Evolutionary conservation across 2,113 vertebrate genomes (phyloP).

Genomic region (Falco punctatus): DNA sequence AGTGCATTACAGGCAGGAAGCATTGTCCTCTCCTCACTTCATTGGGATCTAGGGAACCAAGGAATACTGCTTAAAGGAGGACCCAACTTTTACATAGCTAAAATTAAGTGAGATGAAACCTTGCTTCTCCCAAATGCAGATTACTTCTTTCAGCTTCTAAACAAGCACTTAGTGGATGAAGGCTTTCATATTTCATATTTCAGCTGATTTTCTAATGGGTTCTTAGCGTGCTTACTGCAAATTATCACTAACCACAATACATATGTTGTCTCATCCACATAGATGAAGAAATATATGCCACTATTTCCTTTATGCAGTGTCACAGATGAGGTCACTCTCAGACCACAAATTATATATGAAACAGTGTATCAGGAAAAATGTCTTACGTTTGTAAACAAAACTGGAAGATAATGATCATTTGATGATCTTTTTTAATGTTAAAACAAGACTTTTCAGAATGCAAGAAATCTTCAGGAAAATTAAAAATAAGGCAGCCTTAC

Average conservation of each 20-base stretch:
- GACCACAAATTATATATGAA: not conserved
- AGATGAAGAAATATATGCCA: not conserved
- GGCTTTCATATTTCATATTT: not conserved
- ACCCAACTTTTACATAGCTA: not conserved
- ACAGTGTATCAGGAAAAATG: not conserved
- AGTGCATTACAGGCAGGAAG: not conserved
- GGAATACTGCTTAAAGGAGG: fast-evolving
- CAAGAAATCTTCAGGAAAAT: not conserved
- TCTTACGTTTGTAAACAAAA: not conserved
- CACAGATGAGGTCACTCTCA: not conserved
- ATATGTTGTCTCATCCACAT: not conserved
- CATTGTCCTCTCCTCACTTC: not conserved
- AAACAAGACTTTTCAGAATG: not conserved
- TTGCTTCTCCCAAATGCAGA: not conserved
- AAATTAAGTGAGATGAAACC: not conserved
- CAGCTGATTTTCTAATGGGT: not conserved
- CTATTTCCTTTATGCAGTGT: not conserved
- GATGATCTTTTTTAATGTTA: not conserved
- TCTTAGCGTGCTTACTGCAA: not conserved
- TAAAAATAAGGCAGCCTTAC: not conserved
- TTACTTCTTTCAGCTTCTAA: not conserved
- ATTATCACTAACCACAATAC: not conserved
- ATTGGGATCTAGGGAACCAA: not conserved
- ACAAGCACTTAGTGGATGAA: not conserved
- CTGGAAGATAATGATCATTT: not conserved